These are phyloP conservation scores for Oedothorax gibbosus DNA, from an alignment of 1,140 invertebrate species.

Conservation along the genomic window DNA sequence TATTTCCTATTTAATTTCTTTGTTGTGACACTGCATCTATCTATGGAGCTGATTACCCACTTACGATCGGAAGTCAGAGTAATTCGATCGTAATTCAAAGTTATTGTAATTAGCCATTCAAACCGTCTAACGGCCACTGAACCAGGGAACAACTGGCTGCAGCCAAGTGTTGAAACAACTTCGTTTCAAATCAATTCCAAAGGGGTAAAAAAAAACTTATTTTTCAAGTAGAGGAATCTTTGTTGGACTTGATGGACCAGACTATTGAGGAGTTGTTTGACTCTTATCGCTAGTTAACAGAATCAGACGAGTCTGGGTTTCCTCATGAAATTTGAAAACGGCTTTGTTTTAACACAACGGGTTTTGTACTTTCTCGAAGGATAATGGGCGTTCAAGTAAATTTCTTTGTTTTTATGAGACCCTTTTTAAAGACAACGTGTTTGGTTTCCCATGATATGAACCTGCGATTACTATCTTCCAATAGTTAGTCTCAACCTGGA, in stretches of 20 bases:
- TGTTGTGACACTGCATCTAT: conserved; percentile 10
- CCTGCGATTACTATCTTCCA: conserved; percentile 20
- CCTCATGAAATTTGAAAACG: neutral
- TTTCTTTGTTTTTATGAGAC: conserved; percentile 19
- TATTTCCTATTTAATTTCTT: conserved; percentile 21
- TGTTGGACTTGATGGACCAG: neutral
- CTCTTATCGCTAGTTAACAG: conserved; percentile 15
- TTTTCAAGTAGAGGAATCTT: neutral
- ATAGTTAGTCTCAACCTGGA: neutral
- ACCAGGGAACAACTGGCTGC: conserved; percentile 14
- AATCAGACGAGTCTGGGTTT: conserved; percentile 4
- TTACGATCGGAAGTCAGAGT: neutral
- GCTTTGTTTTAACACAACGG: conserved; percentile 27
- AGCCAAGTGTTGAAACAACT: conserved; percentile 19
- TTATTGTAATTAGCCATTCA: conserved; percentile 28
- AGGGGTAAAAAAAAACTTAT: neutral
- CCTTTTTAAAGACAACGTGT: neutral
- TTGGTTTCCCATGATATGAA: neutral
- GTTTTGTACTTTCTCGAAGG: conserved; percentile 12
- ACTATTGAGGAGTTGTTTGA: neutral
- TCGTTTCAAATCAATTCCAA: neutral
- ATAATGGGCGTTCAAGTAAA: conserved; percentile 38
- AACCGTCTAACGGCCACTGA: conserved; percentile 35
- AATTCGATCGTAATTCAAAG: neutral
- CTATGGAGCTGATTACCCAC: neutral